Base-by-base conservation (phyloP, 2,797 vertebrate species). In the Brotula barbata region DNA sequence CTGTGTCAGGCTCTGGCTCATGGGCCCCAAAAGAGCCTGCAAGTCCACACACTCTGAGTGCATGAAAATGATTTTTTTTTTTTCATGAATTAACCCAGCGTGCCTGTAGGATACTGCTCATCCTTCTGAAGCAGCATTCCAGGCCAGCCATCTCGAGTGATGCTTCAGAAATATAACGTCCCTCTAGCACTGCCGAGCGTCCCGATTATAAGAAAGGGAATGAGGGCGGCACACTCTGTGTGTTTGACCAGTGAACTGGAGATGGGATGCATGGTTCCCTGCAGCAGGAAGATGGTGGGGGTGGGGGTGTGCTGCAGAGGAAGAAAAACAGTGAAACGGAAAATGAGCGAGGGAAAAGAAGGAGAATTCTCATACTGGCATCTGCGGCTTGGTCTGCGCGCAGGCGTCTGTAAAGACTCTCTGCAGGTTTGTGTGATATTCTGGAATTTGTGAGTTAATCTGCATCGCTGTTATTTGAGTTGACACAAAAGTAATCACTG, bases 171-270 rank as follows among this genome's bases (percentile, higher is more conserved):
- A 89, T 87, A 82, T 79, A 86, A 84, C 77, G 82, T 89, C 86
- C 88, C 84, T 28, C 51, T 82, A 87, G 88, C 85, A 54, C 84
- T 72, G 72, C 85, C 46, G 70, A 86, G 78, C 89, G 89, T 84
- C 88, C 88, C 89, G 87, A 87, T 90, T 89, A 85, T 78, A 62
- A 78, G 49, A 53, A 85, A 81, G 76, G 77, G 81, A 89, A 89
- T 85, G 85, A 88, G 84, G 87, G 73, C 85, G 74, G 77, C 82
- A 80, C 83, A 78, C 70, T 81, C 80, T 88, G 82, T 88, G 84
- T 88, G 83, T 85, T 87, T 87, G 83, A 89, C 85, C 87, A 82
- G 86, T 86, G 81, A 89, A 87, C 79, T 88, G 85, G 62, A 88
- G 83, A 88, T 76, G 65, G 83, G 82, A 84, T 81, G 85, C 87